A percentile compares a stretch with the other conserved stretches of the same genome.
Conservation (phyloP, 2,888 invertebrate genomes). For the Amaurobius ferox region DNA sequence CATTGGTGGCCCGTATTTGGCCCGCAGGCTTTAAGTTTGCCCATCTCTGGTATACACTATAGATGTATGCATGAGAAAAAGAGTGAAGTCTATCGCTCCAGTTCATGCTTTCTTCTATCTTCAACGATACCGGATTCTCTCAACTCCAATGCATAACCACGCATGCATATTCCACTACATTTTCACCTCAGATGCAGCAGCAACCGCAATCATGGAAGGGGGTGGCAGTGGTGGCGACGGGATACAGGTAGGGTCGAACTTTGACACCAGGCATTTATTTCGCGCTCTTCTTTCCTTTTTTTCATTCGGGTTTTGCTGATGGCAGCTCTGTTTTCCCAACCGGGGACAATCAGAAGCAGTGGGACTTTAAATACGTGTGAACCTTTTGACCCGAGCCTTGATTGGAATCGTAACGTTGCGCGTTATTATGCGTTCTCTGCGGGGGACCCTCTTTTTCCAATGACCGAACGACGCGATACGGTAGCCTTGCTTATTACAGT, state of each 20-base stretch:
- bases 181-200: no score
- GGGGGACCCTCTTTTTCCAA: constrained; percentile 12
- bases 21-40: no score
- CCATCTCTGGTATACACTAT: no score
- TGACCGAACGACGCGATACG: constrained; percentile 9
- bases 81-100: no score
- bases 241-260: constrained; percentile 28
- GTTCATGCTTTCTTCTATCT: no score
- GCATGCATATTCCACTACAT: no score
- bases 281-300: not conserved
- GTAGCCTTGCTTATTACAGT: constrained; percentile 26
- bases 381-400: constrained; percentile 53
- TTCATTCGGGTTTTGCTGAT: constrained; percentile 12
- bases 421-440: constrained; percentile 51
- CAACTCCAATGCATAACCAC: no score
- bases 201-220: not conserved
- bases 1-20: no score
- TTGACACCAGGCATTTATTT: constrained; percentile 60
- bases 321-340: constrained; percentile 24
- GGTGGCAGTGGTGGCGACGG: no score
- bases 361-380: constrained; percentile 52
- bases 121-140: no score
- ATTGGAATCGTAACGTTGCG: constrained; percentile 59
- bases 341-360: constrained; percentile 35
- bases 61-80: no score